phyloP scores from a whole-genome alignment of 1,140 invertebrate species.

The Elymnias hypermnestra region DNA sequence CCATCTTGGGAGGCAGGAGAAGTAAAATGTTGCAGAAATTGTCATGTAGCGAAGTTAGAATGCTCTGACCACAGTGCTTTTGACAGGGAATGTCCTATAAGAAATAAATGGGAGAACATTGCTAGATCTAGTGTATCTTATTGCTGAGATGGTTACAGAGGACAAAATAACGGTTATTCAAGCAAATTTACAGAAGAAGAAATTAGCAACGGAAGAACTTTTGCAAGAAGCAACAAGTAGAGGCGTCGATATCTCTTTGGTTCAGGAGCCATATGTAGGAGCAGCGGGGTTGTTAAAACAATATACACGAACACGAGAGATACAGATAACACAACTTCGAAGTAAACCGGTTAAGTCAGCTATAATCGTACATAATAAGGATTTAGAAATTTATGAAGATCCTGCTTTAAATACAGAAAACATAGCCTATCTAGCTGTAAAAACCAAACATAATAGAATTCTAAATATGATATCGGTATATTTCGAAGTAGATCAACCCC shows the following conservation, averaged over 20 bases:
- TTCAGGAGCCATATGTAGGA: conserved; percentile 22
- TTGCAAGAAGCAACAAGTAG: conserved; percentile 4
- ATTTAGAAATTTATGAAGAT: conserved; percentile 25
- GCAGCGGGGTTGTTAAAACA: conserved; percentile 6
- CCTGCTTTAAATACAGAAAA: conserved; percentile 16
- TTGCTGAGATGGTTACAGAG: not conserved
- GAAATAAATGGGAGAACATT: conserved; percentile 16
- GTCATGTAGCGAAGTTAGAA: not conserved
- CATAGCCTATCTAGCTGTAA: not conserved
- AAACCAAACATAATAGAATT: too few relatives aligned
- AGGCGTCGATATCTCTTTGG: conserved; percentile 1
- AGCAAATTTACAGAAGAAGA: conserved; percentile 18
- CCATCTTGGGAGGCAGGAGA: not conserved
- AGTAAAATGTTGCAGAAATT: conserved; percentile 1
- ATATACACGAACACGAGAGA: conserved; percentile 9
- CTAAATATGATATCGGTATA: conserved; percentile 34
- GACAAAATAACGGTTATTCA: conserved; percentile 9
- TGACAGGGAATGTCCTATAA: conserved; percentile 9
- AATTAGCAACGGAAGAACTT: conserved; percentile 21
- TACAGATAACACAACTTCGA: not conserved
- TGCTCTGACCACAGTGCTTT: conserved; percentile 6
- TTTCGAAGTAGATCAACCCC: conserved; percentile 21
- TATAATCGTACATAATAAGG: conserved; percentile 11
- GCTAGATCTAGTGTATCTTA: conserved; percentile 9
- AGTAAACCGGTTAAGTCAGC: conserved; percentile 25